These are phyloP conservation scores for Uloborus diversus DNA, from an alignment of 1,140 invertebrate species.

Conservation along the genomic window DNA sequence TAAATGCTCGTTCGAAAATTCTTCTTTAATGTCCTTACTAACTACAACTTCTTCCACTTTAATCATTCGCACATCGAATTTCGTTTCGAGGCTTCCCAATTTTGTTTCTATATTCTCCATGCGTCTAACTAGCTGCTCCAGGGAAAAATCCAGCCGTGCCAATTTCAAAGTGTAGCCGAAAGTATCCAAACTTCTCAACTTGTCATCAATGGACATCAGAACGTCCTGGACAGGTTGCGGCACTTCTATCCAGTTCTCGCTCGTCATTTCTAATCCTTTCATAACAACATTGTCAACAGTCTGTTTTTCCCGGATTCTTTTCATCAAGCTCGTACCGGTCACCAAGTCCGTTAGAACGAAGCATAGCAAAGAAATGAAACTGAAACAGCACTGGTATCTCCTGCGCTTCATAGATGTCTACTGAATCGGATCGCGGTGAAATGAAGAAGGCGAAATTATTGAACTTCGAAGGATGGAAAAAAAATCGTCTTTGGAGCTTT, in stretches of 20 bases:
- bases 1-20: constrained; percentile 65
- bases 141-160: constrained; percentile 68
- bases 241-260: constrained; percentile 21
- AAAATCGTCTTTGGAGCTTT: background rate
- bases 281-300: constrained; percentile 5
- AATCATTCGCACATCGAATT: constrained; percentile 63
- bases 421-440: background rate
- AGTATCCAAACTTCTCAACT: constrained; percentile 69
- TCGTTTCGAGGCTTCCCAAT: constrained; percentile 65
- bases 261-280: background rate
- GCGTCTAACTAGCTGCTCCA: constrained; percentile 66
- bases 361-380: background rate
- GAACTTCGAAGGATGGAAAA: too few relatives aligned
- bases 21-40: constrained; percentile 65
- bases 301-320: constrained; percentile 33
- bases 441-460: background rate
- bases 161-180: constrained; percentile 48
- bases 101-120: constrained; percentile 71
- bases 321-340: constrained; percentile 14
- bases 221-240: constrained; percentile 44
- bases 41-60: constrained; percentile 64
- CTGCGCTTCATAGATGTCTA: background rate
- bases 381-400: background rate
- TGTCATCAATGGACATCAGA: constrained; percentile 67
- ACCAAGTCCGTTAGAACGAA: background rate